Conservation (phyloP, 2,113 vertebrate species). For the Nesospiza acunhae region DNA sequence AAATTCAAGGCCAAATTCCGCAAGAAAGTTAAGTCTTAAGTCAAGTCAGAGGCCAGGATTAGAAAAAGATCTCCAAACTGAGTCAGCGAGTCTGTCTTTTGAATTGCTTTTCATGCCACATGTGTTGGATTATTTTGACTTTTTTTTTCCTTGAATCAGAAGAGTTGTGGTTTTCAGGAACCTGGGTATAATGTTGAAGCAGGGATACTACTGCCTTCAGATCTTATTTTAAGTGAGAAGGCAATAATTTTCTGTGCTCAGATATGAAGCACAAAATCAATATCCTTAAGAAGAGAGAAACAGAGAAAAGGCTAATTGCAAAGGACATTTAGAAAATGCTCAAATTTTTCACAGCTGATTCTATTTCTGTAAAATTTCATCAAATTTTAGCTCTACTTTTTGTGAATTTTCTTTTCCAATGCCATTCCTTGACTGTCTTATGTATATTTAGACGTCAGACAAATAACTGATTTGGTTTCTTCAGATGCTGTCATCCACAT, state of each 20-base stretch:
- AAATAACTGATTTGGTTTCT: neutral
- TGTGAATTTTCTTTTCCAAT: neutral
- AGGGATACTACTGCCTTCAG: neutral
- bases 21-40: neutral
- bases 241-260: neutral
- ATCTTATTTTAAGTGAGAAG: neutral
- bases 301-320: neutral
- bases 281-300: neutral
- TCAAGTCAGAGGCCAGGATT: neutral
- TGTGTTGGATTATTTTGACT: neutral
- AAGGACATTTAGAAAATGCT: neutral
- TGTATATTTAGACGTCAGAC: neutral
- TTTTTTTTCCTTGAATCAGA: neutral
- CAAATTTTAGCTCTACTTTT: neutral
- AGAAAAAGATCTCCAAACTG: neutral
- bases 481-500: neutral
- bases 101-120: accelerated
- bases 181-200: neutral
- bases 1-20: neutral
- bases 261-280: neutral
- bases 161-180: neutral
- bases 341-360: neutral
- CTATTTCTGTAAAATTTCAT: neutral
- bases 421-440: neutral
- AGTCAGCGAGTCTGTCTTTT: neutral